Conservation (phyloP, 2,797 vertebrate species). For the Notolabrus celidotus region DNA sequence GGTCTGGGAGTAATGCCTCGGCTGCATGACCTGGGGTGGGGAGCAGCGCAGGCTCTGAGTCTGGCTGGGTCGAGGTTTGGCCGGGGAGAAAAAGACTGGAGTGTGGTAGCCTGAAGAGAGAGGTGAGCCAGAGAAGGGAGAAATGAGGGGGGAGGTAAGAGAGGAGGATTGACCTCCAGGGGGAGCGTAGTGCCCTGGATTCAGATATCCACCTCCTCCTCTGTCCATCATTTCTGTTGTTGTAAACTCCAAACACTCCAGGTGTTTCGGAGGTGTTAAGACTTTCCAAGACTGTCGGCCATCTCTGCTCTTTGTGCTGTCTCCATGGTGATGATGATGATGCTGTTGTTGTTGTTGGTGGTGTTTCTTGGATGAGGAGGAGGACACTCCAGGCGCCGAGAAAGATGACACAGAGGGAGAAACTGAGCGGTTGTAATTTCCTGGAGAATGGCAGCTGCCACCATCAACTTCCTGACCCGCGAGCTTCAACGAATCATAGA, state of each 20-base stretch:
- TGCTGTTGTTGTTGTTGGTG: constrained; percentile 81
- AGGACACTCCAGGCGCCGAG: constrained; percentile 79
- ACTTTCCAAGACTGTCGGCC: constrained; percentile 93
- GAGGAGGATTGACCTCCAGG: constrained; percentile 77
- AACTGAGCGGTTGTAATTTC: constrained; percentile 78
- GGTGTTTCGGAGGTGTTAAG: constrained; percentile 89
- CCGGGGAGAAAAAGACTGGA: constrained; percentile 85
- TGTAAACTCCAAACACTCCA: constrained; percentile 86
- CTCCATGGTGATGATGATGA: constrained; percentile 80
- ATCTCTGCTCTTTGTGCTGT: constrained; percentile 87
- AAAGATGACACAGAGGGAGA: constrained; percentile 85
- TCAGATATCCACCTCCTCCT: constrained; percentile 78
- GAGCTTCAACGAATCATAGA: constrained; percentile 95
- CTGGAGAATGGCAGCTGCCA: constrained; percentile 81
- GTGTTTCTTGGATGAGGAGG: constrained; percentile 81
- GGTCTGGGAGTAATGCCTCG: constrained; percentile 82
- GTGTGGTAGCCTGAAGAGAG: constrained; percentile 85
- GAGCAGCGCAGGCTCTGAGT: constrained; percentile 84
- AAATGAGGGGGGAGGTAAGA: constrained; percentile 81
- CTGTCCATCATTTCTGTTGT: constrained; percentile 79
- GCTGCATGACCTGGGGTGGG: constrained; percentile 76
- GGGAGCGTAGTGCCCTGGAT: constrained; percentile 75
- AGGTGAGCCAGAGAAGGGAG: constrained; percentile 84
- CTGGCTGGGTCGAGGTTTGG: constrained; percentile 82
- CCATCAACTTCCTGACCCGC: constrained; percentile 88